Base-by-base conservation (phyloP, 2,888 invertebrate genomes). In the Melanchra persicariae region DNA sequence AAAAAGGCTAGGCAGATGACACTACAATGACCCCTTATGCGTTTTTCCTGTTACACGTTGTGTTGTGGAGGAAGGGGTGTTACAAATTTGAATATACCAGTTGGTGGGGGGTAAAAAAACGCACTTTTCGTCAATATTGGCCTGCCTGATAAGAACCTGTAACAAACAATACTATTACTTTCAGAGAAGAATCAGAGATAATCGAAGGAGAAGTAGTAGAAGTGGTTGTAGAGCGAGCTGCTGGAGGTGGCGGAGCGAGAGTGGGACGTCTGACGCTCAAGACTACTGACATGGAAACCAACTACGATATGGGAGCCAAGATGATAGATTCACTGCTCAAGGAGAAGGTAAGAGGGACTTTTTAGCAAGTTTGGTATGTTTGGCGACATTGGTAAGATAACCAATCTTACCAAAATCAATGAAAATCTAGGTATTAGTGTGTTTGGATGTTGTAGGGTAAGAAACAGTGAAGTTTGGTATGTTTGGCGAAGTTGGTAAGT, bases 221-320 rank as follows among this genome's bases (percentile, higher is more conserved):
- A 87, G 98, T 99, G 58, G 98, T 99, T 91, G 98, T 99, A 40
- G 99, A 99, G 90, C 96, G 99, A 26, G 99, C 99, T 0, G 99
- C 99, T 0, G 98, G 99, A 0, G 99, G 93, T 0, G 94, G 93
- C 0, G 96, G 96, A 0, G 98, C 98, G 0, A 97, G 98, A 91
- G 97, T 99, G 57, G 99, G 99, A 1, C 98, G 99, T 87, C 96
- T 99, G 47, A 99, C 99, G 0, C 95, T 99, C 58, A 99, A 99
- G 96, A 99, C 99, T 0, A 99, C 99, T 0, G 99, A 99, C 93
- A 99, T 99, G 99, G 99, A 99, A 94, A 99, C 99, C 0, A 98
- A 99, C 80, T 99, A 99, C 91, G 99, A 99, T 92, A 96, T 99
- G 91, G 99, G 99, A 2, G 98, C 98, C 63, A 99, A 99, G 96